Evolutionary conservation across 2,888 invertebrate species (phyloP), one percentile per base, ranked within the genome.

Genomic region (Maniola hyperantus): DNA sequence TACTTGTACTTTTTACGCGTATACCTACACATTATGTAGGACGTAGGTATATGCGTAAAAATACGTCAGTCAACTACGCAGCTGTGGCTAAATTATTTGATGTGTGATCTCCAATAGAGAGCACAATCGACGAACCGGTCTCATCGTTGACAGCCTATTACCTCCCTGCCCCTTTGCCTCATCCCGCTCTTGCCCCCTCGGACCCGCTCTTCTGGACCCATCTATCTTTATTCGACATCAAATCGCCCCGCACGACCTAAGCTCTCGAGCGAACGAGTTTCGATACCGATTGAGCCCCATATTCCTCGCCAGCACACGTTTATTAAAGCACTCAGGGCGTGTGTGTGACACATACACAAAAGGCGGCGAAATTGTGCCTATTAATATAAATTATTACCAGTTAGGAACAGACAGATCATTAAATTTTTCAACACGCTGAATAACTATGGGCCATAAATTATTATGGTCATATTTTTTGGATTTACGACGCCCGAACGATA

Each of bases 121-220:
- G 64, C 46, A 67, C 55, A 64, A 67, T 69, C 51, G 58, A 72
- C 72, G 72, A 79, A 81, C 83, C 83, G 87, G 83, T 80, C 87
- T 87, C 86, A 83, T 84, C 83, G 84, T 83, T 91, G 91, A 92
- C 91, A 92, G 82, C 88, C 91, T 91, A 92, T 92, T 91, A 92
- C 83, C 85, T 84, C 76, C 79, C 70, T 82, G 79, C 82, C 85
- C 84, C 78, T 77, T 76, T 66, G 60, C 75, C 72, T 73, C 71
- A 74, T 72, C 77, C 74, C 76, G 72, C 74, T 72, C 72, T 74
- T 68, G 0, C 42, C 76, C 59, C 68, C 77, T 77, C 79, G 73
- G 78, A 77, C 82, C 83, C 82, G 80, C 80, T 80, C 83, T 83
- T 81, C 79, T 77, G 75, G 76, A 79, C 78, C 84, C 84, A 88